phyloP scores from a whole-genome alignment of 1,140 invertebrate species.

The Battus philenor region DNA sequence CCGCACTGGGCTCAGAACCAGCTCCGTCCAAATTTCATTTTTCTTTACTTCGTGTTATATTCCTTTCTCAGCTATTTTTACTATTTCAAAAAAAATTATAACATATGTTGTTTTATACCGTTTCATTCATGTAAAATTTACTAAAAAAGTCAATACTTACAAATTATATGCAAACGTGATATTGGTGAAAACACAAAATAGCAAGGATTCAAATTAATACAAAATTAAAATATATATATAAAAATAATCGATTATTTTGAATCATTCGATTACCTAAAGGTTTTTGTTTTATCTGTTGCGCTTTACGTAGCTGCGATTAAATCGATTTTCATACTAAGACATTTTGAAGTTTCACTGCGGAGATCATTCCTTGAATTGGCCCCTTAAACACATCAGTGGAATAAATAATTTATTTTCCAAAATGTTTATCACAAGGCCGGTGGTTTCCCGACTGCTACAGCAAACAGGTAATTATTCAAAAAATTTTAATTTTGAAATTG shows the following conservation, averaged over 20 bases:
- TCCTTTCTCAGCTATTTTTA: too few relatives aligned
- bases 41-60: too few relatives aligned
- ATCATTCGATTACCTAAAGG: neutral
- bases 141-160: too few relatives aligned
- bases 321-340: conserved; percentile 7
- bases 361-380: neutral
- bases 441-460: conserved; percentile 10
- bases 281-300: neutral
- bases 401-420: neutral
- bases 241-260: neutral
- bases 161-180: too few relatives aligned
- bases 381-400: neutral
- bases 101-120: too few relatives aligned
- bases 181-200: too few relatives aligned
- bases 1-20: too few relatives aligned
- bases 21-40: too few relatives aligned
- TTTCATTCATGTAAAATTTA: too few relatives aligned
- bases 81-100: too few relatives aligned
- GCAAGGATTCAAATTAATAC: neutral
- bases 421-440: conserved; percentile 14
- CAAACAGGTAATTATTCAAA: conserved; percentile 7
- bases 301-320: neutral
- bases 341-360: neutral
- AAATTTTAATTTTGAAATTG: conserved; percentile 2
- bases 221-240: neutral